Evolutionary conservation across 1,140 invertebrate genomes (phyloP).

Genomic region (Caenorhabditis tropicalis): DNA sequence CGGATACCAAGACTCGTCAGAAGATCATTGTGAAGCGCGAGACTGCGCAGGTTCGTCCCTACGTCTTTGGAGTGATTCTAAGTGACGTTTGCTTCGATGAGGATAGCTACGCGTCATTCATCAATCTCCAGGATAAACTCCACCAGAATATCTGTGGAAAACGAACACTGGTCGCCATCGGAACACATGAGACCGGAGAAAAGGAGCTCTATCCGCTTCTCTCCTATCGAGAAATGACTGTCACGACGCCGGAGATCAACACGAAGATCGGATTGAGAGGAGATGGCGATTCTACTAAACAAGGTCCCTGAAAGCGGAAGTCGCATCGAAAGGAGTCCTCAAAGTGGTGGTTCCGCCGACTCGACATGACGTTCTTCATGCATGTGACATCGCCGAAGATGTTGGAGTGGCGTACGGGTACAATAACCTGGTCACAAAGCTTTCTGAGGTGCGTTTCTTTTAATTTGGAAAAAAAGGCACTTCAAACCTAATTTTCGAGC

Average conservation of each 20-base stretch:
- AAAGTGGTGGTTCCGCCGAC: slow-evolving; percentile 83
- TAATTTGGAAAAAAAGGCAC: too few species aligned
- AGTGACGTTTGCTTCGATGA: slow-evolving; percentile 84
- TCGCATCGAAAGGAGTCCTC: slow-evolving; percentile 65
- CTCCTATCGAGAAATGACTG: slow-evolving; percentile 80
- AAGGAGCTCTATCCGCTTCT: slow-evolving; percentile 77
- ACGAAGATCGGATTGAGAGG: slow-evolving; percentile 84
- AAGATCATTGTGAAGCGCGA: slow-evolving; percentile 63
- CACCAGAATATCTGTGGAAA: slow-evolving; percentile 94
- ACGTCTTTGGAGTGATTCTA: slow-evolving; percentile 88
- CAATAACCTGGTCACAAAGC: slow-evolving; percentile 85
- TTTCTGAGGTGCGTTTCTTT: slow-evolving; percentile 79
- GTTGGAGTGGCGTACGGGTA: slow-evolving; percentile 94
- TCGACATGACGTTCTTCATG: slow-evolving; percentile 91
- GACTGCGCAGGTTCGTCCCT: slow-evolving; percentile 82
- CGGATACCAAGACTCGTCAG: neutral
- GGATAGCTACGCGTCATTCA: slow-evolving; percentile 79
- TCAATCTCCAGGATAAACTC: slow-evolving; percentile 94
- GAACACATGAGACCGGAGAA: slow-evolving; percentile 83
- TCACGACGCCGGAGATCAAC: slow-evolving; percentile 81
- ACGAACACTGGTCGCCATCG: slow-evolving; percentile 90
- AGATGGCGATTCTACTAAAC: slow-evolving; percentile 81
- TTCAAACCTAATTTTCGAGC: too few species aligned
- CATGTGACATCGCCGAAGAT: slow-evolving; percentile 96
- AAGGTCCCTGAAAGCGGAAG: slow-evolving; percentile 81